These are phyloP conservation scores for Ctenoplectra terminalis DNA, from an alignment of 1,140 invertebrate species.

Conservation along the genomic window DNA sequence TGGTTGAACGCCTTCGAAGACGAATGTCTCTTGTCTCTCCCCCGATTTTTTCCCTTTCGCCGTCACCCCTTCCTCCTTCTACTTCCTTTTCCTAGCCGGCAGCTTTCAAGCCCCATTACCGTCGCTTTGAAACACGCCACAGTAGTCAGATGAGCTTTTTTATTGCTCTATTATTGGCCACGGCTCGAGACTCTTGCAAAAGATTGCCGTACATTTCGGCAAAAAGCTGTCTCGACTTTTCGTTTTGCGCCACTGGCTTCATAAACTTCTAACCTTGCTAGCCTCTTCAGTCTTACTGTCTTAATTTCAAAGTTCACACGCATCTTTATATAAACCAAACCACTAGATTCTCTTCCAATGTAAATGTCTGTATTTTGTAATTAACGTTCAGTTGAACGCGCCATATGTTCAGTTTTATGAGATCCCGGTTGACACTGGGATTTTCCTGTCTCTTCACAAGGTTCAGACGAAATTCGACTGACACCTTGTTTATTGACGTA, in stretches of 20 bases:
- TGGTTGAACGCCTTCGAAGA: constrained; percentile 74
- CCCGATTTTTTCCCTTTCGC: constrained; percentile 43
- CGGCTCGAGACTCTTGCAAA: constrained; percentile 41
- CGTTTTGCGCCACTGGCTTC: constrained; percentile 18
- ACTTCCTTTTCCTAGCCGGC: constrained; percentile 55
- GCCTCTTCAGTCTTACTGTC: constrained; percentile 30
- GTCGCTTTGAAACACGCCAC: constrained; percentile 67
- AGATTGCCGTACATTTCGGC: constrained; percentile 46
- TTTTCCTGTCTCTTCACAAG: background rate
- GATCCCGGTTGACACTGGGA: background rate
- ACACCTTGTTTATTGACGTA: constrained; percentile 65
- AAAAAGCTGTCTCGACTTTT: constrained; percentile 56
- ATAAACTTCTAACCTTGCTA: constrained; percentile 25
- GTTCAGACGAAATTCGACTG: constrained; percentile 30
- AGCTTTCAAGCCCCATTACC: constrained; percentile 76
- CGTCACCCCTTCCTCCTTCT: constrained; percentile 8
- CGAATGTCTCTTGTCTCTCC: constrained; percentile 65
- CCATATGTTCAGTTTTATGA: too few relatives aligned
- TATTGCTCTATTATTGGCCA: constrained; percentile 69
- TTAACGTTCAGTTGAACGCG: background rate
- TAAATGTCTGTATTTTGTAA: background rate
- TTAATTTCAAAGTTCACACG: constrained; percentile 23
- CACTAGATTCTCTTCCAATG: background rate
- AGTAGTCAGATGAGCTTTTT: constrained; percentile 60
- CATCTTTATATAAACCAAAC: background rate